Conservation (phyloP, 2,888 invertebrate species). For the Ophraella communa region DNA sequence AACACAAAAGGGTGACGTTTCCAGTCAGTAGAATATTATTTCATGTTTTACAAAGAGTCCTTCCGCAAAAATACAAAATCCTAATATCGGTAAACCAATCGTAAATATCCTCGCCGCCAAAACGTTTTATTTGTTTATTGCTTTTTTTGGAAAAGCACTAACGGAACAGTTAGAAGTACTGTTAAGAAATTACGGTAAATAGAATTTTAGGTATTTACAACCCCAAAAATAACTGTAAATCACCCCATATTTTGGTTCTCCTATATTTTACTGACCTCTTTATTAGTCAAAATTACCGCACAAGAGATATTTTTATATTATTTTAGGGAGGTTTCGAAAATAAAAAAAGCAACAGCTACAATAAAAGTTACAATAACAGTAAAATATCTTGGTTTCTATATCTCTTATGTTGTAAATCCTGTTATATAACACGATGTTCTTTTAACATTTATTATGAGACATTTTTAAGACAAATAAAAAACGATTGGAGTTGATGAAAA, state of each 20-base stretch:
- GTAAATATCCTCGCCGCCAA: background rate
- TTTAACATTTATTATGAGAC: too few relatives aligned
- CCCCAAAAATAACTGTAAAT: constrained; percentile 14
- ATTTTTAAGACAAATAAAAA: too few relatives aligned
- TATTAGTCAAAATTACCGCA: background rate
- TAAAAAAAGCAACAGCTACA: background rate
- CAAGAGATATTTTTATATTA: background rate
- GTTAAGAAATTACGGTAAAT: constrained; percentile 7
- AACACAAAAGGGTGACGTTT: background rate
- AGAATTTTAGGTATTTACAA: constrained; percentile 19
- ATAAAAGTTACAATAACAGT: too few relatives aligned
- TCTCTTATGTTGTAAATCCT: too few relatives aligned
- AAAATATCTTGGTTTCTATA: too few relatives aligned
- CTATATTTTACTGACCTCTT: background rate
- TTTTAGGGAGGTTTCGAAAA: too few relatives aligned
- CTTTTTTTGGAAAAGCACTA: constrained; percentile 2
- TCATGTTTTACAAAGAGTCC: background rate
- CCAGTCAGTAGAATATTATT: background rate
- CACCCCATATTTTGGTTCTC: constrained; percentile 10
- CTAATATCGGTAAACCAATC: constrained; percentile 15
- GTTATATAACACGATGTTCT: too few relatives aligned
- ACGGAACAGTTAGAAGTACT: background rate
- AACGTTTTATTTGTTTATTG: constrained; percentile 18
- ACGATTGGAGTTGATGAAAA: too few relatives aligned
- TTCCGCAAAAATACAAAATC: background rate